Percentiles rank a stretch among this genome's conserved stretches.
Conservation (phyloP, 2,113 vertebrate genomes). For the Boulengeromyrus knoepffleri region DNA sequence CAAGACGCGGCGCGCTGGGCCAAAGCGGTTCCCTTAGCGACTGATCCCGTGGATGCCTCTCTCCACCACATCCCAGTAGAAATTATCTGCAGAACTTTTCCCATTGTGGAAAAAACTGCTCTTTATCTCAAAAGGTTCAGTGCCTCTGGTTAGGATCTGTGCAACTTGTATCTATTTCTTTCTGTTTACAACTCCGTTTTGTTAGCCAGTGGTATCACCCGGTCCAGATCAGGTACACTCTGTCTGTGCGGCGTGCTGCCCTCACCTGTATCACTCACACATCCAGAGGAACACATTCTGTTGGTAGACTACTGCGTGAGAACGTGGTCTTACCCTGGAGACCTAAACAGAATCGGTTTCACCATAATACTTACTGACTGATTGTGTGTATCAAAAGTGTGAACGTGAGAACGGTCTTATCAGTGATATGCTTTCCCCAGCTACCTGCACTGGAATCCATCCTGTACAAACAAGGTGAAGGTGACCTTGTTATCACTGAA, state of each 20-base stretch:
- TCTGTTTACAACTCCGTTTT: background rate
- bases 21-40: background rate
- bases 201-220: background rate
- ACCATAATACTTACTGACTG: background rate
- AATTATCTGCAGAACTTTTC: constrained; percentile 8
- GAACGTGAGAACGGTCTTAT: background rate
- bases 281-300: background rate
- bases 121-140: background rate
- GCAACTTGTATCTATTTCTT: background rate
- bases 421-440: background rate
- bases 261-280: background rate
- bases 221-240: background rate
- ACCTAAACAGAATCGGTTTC: background rate
- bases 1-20: background rate
- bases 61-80: background rate
- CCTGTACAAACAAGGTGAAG: background rate
- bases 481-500: background rate
- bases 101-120: background rate
- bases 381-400: background rate
- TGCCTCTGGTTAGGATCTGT: background rate
- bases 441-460: background rate
- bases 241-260: background rate
- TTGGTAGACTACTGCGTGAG: background rate
- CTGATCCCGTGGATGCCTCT: background rate
- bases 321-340: background rate